These are phyloP conservation scores for Troides oblongomaculatus DNA, from an alignment of 2,888 invertebrate genomes.

Conservation along the genomic window DNA sequence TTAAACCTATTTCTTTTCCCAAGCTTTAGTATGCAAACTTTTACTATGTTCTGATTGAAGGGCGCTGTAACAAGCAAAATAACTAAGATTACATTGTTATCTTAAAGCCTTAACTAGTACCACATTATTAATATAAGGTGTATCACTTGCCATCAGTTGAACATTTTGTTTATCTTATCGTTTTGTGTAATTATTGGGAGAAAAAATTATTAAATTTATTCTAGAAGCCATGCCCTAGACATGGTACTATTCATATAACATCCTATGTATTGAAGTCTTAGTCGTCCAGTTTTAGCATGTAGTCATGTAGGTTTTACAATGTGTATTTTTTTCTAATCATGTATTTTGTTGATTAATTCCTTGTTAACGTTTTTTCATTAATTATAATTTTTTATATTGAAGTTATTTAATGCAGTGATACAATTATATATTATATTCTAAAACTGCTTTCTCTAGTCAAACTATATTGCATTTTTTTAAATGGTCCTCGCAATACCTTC, in stretches of 20 bases:
- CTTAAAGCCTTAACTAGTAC: neutral
- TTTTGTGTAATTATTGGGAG: no score
- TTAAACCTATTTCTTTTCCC: no score
- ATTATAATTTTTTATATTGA: neutral
- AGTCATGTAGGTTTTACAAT: neutral
- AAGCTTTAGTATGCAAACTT: no score
- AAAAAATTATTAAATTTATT: neutral
- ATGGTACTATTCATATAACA: conserved; percentile 18
- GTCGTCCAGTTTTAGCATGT: conserved; percentile 28
- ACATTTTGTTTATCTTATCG: no score
- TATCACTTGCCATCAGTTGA: no score
- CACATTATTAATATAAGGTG: neutral
- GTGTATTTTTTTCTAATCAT: neutral
- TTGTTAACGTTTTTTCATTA: conserved; percentile 3
- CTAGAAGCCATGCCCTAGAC: conserved; percentile 7
- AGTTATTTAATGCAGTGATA: no score
- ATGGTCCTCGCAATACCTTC: no score
- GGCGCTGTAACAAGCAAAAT: no score
- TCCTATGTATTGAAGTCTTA: conserved; percentile 20
- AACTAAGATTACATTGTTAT: no score
- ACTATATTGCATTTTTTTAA: conserved; percentile 1
- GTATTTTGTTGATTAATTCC: neutral
- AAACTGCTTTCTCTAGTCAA: neutral
- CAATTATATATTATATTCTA: no score
- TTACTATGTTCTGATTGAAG: no score